Evolutionary conservation across 2,888 invertebrate genomes (phyloP), one percentile per base, ranked within the genome.

Genomic region (Pilophorus perplexus): DNA sequence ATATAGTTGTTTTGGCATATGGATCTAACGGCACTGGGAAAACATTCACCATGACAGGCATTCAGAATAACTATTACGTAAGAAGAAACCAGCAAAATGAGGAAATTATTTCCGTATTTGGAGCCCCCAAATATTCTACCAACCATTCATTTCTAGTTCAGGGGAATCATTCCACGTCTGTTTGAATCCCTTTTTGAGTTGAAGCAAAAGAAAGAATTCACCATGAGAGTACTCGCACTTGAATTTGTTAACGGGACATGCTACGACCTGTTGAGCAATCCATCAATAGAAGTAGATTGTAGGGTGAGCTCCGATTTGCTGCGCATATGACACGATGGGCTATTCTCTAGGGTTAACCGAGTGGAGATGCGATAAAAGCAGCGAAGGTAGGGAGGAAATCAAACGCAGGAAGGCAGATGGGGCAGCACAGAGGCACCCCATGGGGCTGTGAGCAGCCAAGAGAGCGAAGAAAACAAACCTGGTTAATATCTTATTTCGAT

Each of bases 271-370:
- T 14, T 55, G 37, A 38, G 12, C 5, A 12, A 14, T 8, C 38
- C 55, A 20, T n/a, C 37, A 33, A 37, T 38, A 2, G 38, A 55
- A 20, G 20, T 55, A 6, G 55, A 55, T 38, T 55, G 55, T 23
- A 33, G 55, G 38, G 55, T 55, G 46, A 46, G 46, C 14, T 6
- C 3, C 14, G n/a, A 38, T 38, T 38, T 14, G 12, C 38, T 38
- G 38, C 14, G 3, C n/a, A 42, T n/a, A 6, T 42, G 42, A n/a
- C n/a, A n/a, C n/a, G n/a, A n/a, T n/a, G n/a, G n/a, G n/a, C n/a
- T n/a, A n/a, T n/a, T n/a, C n/a, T n/a, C n/a, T n/a, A n/a, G n/a
- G n/a, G n/a, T n/a, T n/a, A n/a, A n/a, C n/a, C n/a, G n/a, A n/a
- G n/a, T n/a, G n/a, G n/a, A n/a, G n/a, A n/a, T n/a, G n/a, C n/a